Percentiles rank a stretch among this genome's conserved stretches.
Evolutionary conservation across 2,113 vertebrate genomes (phyloP).

Genomic region (Neolamprologus brichardi): DNA sequence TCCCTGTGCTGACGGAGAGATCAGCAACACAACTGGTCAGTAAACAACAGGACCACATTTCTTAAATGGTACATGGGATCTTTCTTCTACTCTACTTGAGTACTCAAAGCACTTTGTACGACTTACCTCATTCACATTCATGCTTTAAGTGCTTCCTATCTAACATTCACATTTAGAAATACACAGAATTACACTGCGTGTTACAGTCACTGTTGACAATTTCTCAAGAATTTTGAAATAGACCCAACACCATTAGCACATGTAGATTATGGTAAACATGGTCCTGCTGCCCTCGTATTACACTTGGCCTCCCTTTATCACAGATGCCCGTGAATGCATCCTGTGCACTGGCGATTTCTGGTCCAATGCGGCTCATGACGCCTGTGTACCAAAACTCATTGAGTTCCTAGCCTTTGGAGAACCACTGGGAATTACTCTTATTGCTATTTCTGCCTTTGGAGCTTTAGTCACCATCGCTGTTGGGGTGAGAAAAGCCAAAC

Average conservation of each 20-base stretch:
- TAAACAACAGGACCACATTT: background rate
- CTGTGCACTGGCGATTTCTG: conserved; percentile 74
- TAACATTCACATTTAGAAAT: background rate
- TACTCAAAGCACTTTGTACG: background rate
- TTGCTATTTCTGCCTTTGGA: conserved; percentile 76
- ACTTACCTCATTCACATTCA: background rate
- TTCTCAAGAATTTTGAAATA: background rate
- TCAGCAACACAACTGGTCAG: conserved; percentile 71
- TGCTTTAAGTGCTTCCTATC: background rate
- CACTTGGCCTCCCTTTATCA: background rate
- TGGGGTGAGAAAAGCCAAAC: conserved; percentile 1
- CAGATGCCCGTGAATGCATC: conserved; percentile 80
- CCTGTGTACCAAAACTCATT: conserved; percentile 76
- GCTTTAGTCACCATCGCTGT: conserved; percentile 69
- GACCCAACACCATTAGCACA: background rate
- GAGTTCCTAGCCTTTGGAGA: conserved; percentile 81
- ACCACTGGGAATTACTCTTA: conserved; percentile 78
- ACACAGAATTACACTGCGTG: background rate
- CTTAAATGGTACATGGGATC: background rate
- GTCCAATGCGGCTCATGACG: conserved; percentile 73
- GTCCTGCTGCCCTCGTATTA: background rate
- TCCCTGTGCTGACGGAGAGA: conserved; percentile 77
- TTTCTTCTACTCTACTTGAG: background rate
- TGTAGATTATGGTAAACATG: background rate
- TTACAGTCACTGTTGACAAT: background rate